Conservation (phyloP, 53 echinoderm and acorn worm genomes). For the Echinometra lucunter region DNA sequence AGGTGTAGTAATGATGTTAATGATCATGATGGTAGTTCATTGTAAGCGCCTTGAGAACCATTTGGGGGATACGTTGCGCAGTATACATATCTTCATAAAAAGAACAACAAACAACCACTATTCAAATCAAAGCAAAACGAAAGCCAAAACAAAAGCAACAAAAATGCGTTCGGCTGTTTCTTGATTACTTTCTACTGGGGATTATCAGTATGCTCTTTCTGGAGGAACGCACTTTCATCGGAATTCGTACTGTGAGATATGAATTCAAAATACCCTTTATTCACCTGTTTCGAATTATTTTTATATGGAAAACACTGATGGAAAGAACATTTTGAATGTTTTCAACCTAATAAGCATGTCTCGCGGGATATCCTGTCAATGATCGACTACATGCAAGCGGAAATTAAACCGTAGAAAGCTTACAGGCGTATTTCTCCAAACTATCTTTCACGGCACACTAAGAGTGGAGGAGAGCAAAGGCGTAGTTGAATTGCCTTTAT, state of each 20-base stretch:
- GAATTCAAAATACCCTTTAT: background rate
- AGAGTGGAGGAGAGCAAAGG: background rate
- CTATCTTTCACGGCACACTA: background rate
- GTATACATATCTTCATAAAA: too few relatives aligned
- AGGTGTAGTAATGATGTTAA: too few relatives aligned
- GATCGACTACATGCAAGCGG: constrained; percentile 11
- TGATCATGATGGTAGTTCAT: too few relatives aligned
- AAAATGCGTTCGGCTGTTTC: too few relatives aligned
- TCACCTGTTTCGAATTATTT: background rate
- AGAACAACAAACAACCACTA: too few relatives aligned
- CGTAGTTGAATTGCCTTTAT: too few relatives aligned
- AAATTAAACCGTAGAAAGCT: constrained; percentile 15
- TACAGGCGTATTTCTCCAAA: background rate
- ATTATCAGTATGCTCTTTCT: background rate
- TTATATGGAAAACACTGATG: background rate
- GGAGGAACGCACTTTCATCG: background rate
- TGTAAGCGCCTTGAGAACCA: too few relatives aligned
- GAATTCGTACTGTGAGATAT: background rate
- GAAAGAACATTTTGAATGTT: background rate
- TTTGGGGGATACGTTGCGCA: too few relatives aligned
- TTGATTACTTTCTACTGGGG: too few relatives aligned
- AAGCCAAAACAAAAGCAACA: too few relatives aligned
- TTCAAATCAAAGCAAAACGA: too few relatives aligned
- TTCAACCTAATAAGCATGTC: background rate
- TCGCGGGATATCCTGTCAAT: background rate